These are phyloP conservation scores for Camponotus vicinus DNA, from an alignment of 1,140 invertebrate species.

Conservation along the genomic window DNA sequence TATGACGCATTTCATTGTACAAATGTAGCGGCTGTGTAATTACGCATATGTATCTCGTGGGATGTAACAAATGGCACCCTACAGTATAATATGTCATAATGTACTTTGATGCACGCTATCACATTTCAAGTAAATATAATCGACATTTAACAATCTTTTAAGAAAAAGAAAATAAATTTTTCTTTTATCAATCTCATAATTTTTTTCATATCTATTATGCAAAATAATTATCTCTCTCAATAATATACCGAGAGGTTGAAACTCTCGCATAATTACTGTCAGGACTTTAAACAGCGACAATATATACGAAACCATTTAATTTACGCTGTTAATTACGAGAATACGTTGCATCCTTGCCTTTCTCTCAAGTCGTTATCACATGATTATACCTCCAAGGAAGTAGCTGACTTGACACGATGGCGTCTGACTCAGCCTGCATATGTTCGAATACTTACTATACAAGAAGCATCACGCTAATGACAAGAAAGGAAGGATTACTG, in stretches of 20 bases:
- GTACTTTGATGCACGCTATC: neutral
- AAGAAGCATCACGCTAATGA: conserved; percentile 1
- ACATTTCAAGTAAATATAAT: neutral
- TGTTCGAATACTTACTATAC: neutral
- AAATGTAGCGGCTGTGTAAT: neutral
- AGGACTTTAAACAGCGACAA: neutral
- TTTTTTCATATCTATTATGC: neutral
- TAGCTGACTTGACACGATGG: conserved; percentile 12
- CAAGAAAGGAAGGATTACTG: conserved; percentile 37
- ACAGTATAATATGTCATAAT: conserved; percentile 25
- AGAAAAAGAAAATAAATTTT: neutral
- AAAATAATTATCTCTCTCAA: neutral
- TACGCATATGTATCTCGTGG: neutral
- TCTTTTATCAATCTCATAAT: neutral
- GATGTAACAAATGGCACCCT: neutral
- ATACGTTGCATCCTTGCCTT: conserved; percentile 12
- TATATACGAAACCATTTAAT: neutral
- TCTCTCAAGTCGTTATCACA: conserved; percentile 29
- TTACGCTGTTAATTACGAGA: conserved; percentile 23
- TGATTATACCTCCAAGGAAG: neutral
- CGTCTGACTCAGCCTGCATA: conserved; percentile 22
- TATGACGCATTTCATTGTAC: neutral
- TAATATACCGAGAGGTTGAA: neutral
- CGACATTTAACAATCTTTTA: neutral
- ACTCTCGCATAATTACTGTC: no score